Conservation (phyloP, 1,140 invertebrate genomes). For the Paralvinella palmiformis region DNA sequence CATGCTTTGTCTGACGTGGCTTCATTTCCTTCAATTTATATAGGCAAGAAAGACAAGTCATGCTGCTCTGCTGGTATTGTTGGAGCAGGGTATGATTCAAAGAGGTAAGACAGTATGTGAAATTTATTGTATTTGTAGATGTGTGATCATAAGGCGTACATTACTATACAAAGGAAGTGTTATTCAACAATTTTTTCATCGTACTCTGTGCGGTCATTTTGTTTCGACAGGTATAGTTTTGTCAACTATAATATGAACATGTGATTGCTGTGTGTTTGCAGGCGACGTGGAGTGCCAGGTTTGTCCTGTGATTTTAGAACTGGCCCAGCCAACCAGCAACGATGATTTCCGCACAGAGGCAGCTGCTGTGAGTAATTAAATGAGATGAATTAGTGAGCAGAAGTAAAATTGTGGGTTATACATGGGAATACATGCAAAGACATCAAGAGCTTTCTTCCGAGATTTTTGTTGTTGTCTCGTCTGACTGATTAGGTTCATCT, state of each 20-base stretch:
- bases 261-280: slow-evolving; percentile 29
- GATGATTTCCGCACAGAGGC: slow-evolving; percentile 57
- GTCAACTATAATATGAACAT: background rate
- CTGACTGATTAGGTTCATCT: no score
- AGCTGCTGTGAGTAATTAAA: slow-evolving; percentile 53
- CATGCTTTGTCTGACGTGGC: no score
- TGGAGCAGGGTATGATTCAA: slow-evolving; percentile 60
- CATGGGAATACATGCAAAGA: no score
- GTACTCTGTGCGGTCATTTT: no score
- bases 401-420: no score
- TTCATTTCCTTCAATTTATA: slow-evolving; percentile 26
- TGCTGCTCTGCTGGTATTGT: slow-evolving; percentile 56
- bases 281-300: slow-evolving; percentile 58
- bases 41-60: slow-evolving; percentile 63
- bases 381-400: no score
- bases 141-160: no score
- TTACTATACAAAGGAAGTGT: no score
- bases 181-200: no score
- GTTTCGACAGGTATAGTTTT: no score
- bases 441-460: no score
- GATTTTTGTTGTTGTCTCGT: no score
- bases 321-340: slow-evolving; percentile 48
- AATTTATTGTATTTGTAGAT: background rate
- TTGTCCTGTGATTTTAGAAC: slow-evolving; percentile 55
- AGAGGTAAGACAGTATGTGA: slow-evolving; percentile 43